phyloP scores from a whole-genome alignment of 2,888 invertebrate genomes.

The Brachypterus glaber region DNA sequence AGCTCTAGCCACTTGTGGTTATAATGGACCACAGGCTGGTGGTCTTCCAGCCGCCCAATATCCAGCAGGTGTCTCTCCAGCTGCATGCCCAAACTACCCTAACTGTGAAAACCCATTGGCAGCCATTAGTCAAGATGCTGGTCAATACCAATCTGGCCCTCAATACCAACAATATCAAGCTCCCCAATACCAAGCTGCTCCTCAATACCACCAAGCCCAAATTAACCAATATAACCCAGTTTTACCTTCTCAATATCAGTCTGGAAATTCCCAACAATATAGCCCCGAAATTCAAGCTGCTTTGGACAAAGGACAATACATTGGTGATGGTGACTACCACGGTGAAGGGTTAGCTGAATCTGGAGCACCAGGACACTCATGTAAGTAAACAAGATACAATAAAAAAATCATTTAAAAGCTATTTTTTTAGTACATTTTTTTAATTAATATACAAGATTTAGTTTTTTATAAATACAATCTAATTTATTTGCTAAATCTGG shows the following conservation, averaged over 20 bases:
- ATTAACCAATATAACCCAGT: constrained; percentile 26
- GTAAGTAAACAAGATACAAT: constrained; percentile 15
- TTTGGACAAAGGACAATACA: constrained; percentile 32
- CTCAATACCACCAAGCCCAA: constrained; percentile 15
- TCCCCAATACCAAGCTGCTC: constrained; percentile 16
- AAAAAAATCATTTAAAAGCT: background rate
- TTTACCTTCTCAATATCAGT: constrained; percentile 25
- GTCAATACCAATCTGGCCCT: constrained; percentile 13
- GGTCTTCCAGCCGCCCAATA: constrained; percentile 30
- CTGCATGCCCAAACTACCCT: constrained; percentile 34
- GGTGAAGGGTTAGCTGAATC: constrained; percentile 33
- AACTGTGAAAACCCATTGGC: constrained; percentile 31
- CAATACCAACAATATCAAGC: constrained; percentile 14
- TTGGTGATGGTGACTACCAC: constrained; percentile 34
- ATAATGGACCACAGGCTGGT: constrained; percentile 31
- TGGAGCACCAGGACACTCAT: constrained; percentile 29
- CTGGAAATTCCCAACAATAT: constrained; percentile 24
- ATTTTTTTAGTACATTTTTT: background rate
- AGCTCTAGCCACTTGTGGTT: constrained; percentile 23
- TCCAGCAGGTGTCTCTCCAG: constrained; percentile 32
- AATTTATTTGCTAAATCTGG: too few relatives aligned
- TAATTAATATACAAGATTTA: background rate
- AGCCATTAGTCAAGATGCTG: constrained; percentile 20
- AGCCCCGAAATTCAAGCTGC: constrained; percentile 28
- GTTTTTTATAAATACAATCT: too few relatives aligned